Conservation (phyloP, 2,888 invertebrate species). For the Lasioglossum lativentre region DNA sequence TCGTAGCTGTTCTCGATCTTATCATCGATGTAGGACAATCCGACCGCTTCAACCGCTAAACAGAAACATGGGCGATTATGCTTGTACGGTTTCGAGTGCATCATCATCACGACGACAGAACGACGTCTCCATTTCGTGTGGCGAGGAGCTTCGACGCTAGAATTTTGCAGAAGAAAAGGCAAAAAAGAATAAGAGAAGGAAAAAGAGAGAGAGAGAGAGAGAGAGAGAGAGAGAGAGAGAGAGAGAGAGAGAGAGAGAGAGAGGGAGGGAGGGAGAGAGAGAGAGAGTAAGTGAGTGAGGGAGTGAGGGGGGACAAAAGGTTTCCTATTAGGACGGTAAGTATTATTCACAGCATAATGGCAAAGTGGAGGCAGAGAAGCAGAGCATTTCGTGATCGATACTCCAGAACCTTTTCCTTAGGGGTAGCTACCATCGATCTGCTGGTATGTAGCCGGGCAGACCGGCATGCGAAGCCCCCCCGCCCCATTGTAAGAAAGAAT, state of each 20-base stretch:
- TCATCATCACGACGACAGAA: neutral
- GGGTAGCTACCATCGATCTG: constrained; percentile 63
- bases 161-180: neutral
- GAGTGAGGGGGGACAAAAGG: neutral
- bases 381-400: constrained; percentile 58
- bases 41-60: neutral
- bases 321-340: neutral
- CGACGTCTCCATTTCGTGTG: neutral
- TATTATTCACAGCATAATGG: constrained; percentile 49
- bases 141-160: neutral
- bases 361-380: constrained; percentile 42
- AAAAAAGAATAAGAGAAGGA: no score
- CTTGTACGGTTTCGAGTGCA: constrained; percentile 1
- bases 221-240: no score
- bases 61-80: neutral
- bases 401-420: constrained; percentile 49
- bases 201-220: no score
- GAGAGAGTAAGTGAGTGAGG: no score
- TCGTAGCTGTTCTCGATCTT: neutral
- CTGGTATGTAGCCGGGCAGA: constrained; percentile 39
- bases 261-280: no score
- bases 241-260: neutral
- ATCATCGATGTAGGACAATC: constrained; percentile 7
- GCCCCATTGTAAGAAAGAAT: constrained; percentile 44
- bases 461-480: constrained; percentile 48